A percentile compares a stretch with the other conserved stretches of the same genome.
phyloP scores from a whole-genome alignment of 2,888 invertebrate genomes.

The Zaprionus lineosus region DNA sequence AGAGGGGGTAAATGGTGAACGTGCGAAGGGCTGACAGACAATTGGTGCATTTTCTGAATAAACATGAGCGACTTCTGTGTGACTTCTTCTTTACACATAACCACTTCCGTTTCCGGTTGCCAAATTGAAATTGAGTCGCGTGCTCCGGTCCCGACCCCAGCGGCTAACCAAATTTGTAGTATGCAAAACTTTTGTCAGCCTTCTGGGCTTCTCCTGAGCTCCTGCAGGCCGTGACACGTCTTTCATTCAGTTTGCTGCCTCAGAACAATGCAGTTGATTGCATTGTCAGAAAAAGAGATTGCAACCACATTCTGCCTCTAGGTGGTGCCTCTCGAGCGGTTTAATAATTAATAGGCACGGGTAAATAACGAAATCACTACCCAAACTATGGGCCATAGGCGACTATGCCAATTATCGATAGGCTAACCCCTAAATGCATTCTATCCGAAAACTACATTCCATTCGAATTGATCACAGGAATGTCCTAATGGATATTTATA shows the following conservation, averaged over 20 bases:
- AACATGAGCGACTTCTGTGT: conserved; percentile 59
- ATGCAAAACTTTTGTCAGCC: conserved; percentile 39
- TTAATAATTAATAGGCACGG: too few relatives aligned
- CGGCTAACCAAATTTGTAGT: conserved; percentile 34
- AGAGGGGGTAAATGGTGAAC: too few relatives aligned
- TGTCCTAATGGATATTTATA: too few relatives aligned
- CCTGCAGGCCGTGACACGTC: background rate
- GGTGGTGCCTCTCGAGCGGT: too few relatives aligned
- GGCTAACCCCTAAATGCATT: too few relatives aligned
- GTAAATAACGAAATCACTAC: too few relatives aligned
- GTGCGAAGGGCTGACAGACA: conserved; percentile 16
- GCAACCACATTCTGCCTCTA: too few relatives aligned
- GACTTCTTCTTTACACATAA: conserved; percentile 44
- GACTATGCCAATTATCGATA: too few relatives aligned
- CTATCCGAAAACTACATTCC: too few relatives aligned
- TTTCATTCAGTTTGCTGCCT: conserved; percentile 5
- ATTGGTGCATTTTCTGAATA: conserved; percentile 47
- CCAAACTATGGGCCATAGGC: too few relatives aligned
- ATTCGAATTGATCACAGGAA: too few relatives aligned
- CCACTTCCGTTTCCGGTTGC: conserved; percentile 29
- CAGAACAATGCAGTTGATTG: conserved; percentile 41
- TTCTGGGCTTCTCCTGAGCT: too few relatives aligned
- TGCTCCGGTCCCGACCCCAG: conserved; percentile 5
- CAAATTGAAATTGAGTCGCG: conserved; percentile 63
- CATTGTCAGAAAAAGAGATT: background rate